Conservation (phyloP, 1,140 invertebrate species). For the Macrotrachela quadricornifera region DNA sequence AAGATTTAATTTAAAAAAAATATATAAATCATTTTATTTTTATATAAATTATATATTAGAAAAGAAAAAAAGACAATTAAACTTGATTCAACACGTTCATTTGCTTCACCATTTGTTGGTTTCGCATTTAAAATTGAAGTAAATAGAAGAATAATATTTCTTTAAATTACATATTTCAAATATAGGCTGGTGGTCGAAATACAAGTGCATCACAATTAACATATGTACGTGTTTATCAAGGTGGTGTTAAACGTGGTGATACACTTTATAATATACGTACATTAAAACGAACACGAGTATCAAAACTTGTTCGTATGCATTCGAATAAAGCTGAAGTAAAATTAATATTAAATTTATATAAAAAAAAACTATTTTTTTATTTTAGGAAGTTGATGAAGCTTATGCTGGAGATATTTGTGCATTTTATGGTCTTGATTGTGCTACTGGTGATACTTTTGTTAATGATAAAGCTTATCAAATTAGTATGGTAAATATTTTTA, state of each 20-base stretch:
- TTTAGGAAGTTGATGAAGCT: conserved; percentile 58
- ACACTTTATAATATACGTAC: conserved; percentile 70
- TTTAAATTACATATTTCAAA: not conserved
- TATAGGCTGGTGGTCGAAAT: conserved; percentile 63
- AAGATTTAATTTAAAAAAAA: no score
- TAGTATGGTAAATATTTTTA: conserved; percentile 46
- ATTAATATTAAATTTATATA: no score
- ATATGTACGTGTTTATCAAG: conserved; percentile 92
- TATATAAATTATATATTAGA: no score
- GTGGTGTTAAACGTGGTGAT: conserved; percentile 60
- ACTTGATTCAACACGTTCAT: conserved; percentile 49
- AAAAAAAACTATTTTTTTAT: no score
- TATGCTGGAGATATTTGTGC: conserved; percentile 94
- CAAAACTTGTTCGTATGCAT: conserved; percentile 72
- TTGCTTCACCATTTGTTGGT: conserved; percentile 55
- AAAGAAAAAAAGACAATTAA: conserved; percentile 34
- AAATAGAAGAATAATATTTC: not conserved
- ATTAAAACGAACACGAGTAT: conserved; percentile 51
- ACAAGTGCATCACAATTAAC: conserved; percentile 48
- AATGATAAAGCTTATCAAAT: conserved; percentile 52
- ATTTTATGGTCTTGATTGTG: conserved; percentile 91
- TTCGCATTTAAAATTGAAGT: conserved; percentile 89
- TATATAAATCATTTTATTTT: no score
- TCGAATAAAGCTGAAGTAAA: conserved; percentile 70
- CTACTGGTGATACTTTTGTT: conserved; percentile 90